These are phyloP conservation scores for Gallinago stenura DNA, from an alignment of 2,797 vertebrate genomes.

Conservation along the genomic window DNA sequence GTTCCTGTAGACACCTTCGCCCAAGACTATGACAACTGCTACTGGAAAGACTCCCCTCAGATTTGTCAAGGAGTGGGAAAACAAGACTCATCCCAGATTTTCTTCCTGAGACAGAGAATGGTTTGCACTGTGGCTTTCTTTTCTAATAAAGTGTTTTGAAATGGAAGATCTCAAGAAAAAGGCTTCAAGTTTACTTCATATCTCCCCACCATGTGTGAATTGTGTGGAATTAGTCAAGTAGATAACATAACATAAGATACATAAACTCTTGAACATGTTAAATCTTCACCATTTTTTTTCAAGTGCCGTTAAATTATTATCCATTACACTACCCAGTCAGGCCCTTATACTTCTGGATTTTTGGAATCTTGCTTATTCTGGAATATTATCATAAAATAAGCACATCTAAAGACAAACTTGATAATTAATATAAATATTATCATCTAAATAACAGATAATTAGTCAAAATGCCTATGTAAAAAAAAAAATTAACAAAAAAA, in stretches of 20 bases:
- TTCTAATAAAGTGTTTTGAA: neutral
- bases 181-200: neutral
- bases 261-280: neutral
- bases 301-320: neutral
- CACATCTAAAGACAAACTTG: slow-evolving; percentile 2
- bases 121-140: neutral
- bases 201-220: neutral
- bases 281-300: neutral
- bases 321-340: neutral
- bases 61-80: neutral
- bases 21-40: neutral
- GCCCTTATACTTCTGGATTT: neutral
- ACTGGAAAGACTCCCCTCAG: neutral
- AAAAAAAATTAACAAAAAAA: neutral
- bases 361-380: neutral
- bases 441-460: neutral
- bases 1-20: neutral
- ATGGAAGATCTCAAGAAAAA: neutral
- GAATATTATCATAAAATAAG: neutral
- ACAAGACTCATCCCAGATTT: neutral
- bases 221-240: neutral
- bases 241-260: neutral
- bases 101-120: no score
- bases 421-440: slow-evolving; percentile 11
- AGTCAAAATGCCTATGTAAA: neutral